Evolutionary conservation across 2,797 vertebrate genomes (phyloP).

Genomic region (Aselliscus stoliczkanus): DNA sequence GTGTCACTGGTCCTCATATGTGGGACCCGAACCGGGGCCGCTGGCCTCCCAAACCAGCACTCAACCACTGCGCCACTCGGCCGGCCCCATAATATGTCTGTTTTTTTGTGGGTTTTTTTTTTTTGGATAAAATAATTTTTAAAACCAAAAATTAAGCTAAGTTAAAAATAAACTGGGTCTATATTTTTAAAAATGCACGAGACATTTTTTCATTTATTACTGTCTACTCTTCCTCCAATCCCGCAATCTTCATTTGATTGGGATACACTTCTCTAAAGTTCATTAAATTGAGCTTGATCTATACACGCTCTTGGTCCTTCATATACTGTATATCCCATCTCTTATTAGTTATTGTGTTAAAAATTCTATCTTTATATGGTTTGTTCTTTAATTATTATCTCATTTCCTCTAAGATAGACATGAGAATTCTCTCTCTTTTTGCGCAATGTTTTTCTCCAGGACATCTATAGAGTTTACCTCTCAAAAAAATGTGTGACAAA

Average conservation of each 20-base stretch:
- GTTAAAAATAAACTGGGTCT: background rate
- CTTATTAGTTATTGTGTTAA: background rate
- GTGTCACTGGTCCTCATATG: too few species aligned
- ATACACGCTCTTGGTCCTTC: background rate
- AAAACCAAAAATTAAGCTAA: background rate
- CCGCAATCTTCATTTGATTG: background rate
- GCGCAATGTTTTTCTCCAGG: background rate
- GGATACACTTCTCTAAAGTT: background rate
- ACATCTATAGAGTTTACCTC: background rate
- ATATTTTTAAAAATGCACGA: background rate
- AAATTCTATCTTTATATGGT: background rate
- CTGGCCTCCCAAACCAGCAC: too few species aligned
- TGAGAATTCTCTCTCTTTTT: background rate
- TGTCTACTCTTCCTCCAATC: background rate
- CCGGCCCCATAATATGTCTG: too few species aligned
- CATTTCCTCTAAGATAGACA: background rate
- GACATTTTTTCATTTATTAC: background rate
- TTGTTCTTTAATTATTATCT: background rate
- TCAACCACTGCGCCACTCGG: too few species aligned
- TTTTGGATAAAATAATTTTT: too few species aligned
- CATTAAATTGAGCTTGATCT: background rate
- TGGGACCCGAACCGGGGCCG: too few species aligned
- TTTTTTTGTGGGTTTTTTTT: too few species aligned
- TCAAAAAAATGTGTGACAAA: background rate
- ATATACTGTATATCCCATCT: rapidly evolving